Evolutionary conservation across 2,888 invertebrate species (phyloP), one percentile per base, ranked within the genome.

Genomic region (Orchesellides sinensis): DNA sequence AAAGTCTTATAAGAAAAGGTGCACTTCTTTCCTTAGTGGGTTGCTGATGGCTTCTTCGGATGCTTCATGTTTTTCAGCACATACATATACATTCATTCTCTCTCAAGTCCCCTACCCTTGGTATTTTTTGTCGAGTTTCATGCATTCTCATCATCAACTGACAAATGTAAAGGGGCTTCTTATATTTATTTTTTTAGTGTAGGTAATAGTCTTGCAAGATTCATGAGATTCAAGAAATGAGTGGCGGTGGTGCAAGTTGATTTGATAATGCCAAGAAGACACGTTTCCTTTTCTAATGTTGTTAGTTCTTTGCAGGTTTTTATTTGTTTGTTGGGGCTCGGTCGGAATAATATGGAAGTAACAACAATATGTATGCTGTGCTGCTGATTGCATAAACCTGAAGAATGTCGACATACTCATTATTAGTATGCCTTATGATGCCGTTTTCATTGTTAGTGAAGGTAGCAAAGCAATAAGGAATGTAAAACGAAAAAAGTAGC

Each of bases 61-160:
- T 72, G 72, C 61, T 72, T 72, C 72, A 59, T 73, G 61, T 73
- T 73, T 73, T 73, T 73, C 73, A 73, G 73, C 73, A 73, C 61
- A 61, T n/a, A n/a, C n/a, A n/a, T n/a, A n/a, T n/a, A n/a, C n/a
- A n/a, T n/a, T n/a, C n/a, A n/a, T n/a, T n/a, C 52, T 73, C 49
- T n/a, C 56, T 19, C 59, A 73, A 61, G 59, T 61, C 73, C 73
- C 72, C 73, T 47, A 61, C 61, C 61, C 45, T 56, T 40, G 40
- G 0, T 47, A 29, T 59, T 73, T 45, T 47, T 47, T 45, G 14
- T 59, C n/a, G n/a, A n/a, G n/a, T n/a, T n/a, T n/a, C n/a, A n/a
- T n/a, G n/a, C n/a, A n/a, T 21, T 21, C 25, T 54, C 35, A 21
- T 19, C 40, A 17, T 61, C 61, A 47, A 49, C 73, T 61, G 73